Conservation (phyloP, 2,797 vertebrate species). For the Notolepis coatsorum region DNA sequence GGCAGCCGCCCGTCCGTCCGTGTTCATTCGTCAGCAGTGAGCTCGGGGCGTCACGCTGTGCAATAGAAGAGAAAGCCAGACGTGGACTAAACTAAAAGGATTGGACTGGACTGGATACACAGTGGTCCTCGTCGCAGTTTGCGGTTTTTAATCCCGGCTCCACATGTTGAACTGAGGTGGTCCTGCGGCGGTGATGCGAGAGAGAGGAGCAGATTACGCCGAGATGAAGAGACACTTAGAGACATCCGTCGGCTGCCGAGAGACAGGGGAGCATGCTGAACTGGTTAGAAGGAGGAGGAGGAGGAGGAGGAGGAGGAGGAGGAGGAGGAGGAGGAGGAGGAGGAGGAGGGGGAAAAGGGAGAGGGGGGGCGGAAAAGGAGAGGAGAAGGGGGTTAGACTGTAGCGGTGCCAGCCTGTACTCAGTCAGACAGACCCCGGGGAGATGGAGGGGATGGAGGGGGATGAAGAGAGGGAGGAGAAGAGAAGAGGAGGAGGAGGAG, state of each 20-base stretch:
- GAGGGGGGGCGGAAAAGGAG: too few species aligned
- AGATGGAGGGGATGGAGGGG: too few species aligned
- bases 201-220: conserved; percentile 63
- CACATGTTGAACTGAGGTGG: conserved; percentile 64
- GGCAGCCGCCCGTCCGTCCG: too few species aligned
- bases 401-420: conserved; percentile 51
- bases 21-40: too few species aligned
- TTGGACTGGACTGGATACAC: conserved; percentile 42
- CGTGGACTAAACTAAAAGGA: too few species aligned
- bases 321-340: too few species aligned
- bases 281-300: conserved; percentile 60
- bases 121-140: conserved; percentile 28
- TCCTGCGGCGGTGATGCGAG: conserved; percentile 58
- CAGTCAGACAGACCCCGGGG: conserved; percentile 10
- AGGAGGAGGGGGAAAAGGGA: too few species aligned
- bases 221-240: conserved; percentile 62
- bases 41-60: not conserved
- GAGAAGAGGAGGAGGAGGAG: too few species aligned
- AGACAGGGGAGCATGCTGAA: conserved; percentile 67
- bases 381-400: conserved; percentile 52
- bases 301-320: too few species aligned
- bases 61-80: conserved; percentile 21
- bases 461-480: too few species aligned
- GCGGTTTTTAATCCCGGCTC: conserved; percentile 55
- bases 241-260: conserved; percentile 56